Conservation (phyloP, 2,113 vertebrate species). For the Panthera tigris region DNA sequence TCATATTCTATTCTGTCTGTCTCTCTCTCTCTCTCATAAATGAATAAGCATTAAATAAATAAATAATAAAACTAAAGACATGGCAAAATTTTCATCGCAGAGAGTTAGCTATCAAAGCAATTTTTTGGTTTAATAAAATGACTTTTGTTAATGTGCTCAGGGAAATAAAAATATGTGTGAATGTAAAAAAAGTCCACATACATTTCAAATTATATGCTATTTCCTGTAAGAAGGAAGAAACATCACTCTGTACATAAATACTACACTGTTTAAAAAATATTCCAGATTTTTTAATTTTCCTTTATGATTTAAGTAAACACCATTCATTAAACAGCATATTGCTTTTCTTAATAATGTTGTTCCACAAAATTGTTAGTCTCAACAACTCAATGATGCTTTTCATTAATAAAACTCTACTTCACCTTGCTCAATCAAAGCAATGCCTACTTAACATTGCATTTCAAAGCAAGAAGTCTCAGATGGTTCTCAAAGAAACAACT, state of each 20-base stretch:
- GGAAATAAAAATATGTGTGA: slow-evolving; percentile 57
- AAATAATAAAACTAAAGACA: background rate
- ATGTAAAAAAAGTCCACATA: slow-evolving; percentile 27
- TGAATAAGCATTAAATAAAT: too few relatives aligned
- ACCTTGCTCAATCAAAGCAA: slow-evolving; percentile 7
- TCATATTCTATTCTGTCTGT: too few relatives aligned
- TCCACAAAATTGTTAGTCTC: slow-evolving; percentile 40
- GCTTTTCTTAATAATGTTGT: slow-evolving; percentile 44
- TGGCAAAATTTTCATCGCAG: background rate
- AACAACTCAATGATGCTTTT: slow-evolving; percentile 47
- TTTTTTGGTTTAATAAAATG: slow-evolving; percentile 52
- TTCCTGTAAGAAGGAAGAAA: slow-evolving; percentile 43
- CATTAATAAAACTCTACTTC: slow-evolving; percentile 46
- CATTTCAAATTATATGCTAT: slow-evolving; percentile 43
- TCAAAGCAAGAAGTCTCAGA: slow-evolving; percentile 34
- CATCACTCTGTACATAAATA: background rate
- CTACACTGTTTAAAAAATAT: slow-evolving; percentile 55
- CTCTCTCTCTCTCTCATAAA: too few relatives aligned
- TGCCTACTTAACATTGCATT: background rate
- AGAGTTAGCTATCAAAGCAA: slow-evolving; percentile 22
- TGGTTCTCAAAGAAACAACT: slow-evolving; percentile 14
- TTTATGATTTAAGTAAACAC: slow-evolving; percentile 55
- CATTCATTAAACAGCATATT: slow-evolving; percentile 31
- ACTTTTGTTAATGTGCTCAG: slow-evolving; percentile 23
- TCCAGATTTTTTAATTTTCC: slow-evolving; percentile 46